Conservation (phyloP, 2,113 vertebrate species). For the Tragelaphus scriptus region DNA sequence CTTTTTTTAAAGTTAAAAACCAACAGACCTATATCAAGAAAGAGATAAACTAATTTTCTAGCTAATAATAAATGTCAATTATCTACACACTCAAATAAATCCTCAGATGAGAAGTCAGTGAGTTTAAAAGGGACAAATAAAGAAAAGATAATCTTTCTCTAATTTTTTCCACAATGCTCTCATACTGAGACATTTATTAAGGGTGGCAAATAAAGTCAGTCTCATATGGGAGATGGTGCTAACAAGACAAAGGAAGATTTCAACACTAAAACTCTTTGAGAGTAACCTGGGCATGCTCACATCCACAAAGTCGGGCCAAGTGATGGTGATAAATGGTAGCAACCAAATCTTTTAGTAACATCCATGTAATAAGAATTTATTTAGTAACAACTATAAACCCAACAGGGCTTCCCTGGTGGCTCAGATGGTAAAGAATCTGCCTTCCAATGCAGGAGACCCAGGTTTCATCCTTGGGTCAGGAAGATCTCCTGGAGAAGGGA, state of each 20-base stretch:
- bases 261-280: not conserved
- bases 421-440: not conserved
- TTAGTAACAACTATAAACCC: not conserved
- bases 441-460: not conserved
- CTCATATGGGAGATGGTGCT: not conserved
- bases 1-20: not conserved
- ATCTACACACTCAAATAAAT: not conserved
- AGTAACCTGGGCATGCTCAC: not conserved
- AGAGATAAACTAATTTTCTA: not conserved
- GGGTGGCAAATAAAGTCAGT: not conserved
- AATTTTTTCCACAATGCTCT: not conserved
- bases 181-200: not conserved
- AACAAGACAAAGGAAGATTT: not conserved
- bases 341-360: not conserved
- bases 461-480: not conserved
- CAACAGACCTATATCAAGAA: not conserved
- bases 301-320: not conserved
- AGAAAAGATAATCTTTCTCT: not conserved
- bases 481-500: not conserved
- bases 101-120: not conserved
- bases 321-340: not conserved
- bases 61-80: not conserved
- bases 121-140: not conserved
- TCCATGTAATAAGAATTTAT: not conserved
- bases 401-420: not conserved